Evolutionary conservation across 2,797 vertebrate species (phyloP), one percentile per base, ranked within the genome.

Genomic region (Strix occidentalis): DNA sequence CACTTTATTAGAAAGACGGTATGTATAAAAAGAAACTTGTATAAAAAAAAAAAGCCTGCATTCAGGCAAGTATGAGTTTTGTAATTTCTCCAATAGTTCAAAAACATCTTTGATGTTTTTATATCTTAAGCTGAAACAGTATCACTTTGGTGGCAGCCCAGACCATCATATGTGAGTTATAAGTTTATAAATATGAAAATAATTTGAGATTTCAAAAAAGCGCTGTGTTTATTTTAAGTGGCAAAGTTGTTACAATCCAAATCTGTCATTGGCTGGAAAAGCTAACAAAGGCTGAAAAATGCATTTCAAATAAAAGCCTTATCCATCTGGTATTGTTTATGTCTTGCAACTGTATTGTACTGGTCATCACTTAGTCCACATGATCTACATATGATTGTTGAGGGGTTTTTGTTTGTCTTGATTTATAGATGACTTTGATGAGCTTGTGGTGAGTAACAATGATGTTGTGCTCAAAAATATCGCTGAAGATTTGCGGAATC

Each of bases 401-500:
- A 90, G 70, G 51, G 16, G 4, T 5, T 50, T 89, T 89, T 95
- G 69, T 95, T 86, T 90, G 37, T 92, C 72, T 82, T 96, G 57
- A 71, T 91, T 78, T 91, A 17, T 76, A 98, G 98, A 87, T 97
- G 98, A 98, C 82, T 98, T 98, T 95, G 98, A 98, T 94, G 97
- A 98, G 86, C 96, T 98, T 80, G 95, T 96, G 92, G 88, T 92
- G 68, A 97, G 91, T 85, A 98, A 98, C 81, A 91, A 79, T 39
- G 98, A 98, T 57, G 57, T 95, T 70, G 58, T 98, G 33, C 96
- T 98, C 93, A 97, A 96, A 95, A 98, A 96, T 96, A 99, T 99
- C 45, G 98, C 99, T 50, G 99, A 99, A 41, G 98, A 99, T 65
- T 97, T 99, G 95, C 97, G 98, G 91, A 96, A 58, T 31, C 87